phyloP scores from a whole-genome alignment of 92 coral and sea anemone species.

The Epizoanthus stellaris region DNA sequence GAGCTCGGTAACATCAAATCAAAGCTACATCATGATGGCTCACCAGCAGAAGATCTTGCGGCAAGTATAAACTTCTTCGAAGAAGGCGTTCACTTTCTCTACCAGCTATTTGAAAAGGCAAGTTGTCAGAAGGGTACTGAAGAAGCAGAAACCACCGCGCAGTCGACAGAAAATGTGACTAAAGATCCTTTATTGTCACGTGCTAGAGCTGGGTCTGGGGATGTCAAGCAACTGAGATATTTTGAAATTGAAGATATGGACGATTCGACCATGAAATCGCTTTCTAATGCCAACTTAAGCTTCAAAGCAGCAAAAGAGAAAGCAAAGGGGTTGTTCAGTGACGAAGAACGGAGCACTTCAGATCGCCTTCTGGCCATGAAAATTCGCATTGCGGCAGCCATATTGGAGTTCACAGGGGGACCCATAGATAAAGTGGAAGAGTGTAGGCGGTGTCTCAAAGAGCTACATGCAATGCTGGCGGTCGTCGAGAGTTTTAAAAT shows the following conservation, averaged over 20 bases:
- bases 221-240: neutral
- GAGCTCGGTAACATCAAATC: constrained; percentile 23
- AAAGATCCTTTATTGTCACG: neutral
- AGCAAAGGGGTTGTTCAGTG: constrained; percentile 14
- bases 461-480: constrained; percentile 15
- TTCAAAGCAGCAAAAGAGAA: constrained; percentile 23
- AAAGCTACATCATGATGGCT: neutral
- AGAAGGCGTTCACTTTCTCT: constrained; percentile 9
- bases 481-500: constrained; percentile 13
- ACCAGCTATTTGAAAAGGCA: constrained; percentile 17
- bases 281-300: constrained; percentile 21
- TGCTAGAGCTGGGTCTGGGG: neutral
- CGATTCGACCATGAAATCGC: constrained; percentile 23
- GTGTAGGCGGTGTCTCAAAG: constrained; percentile 13
- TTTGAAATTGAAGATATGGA: constrained; percentile 15
- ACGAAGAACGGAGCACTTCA: constrained; percentile 2
- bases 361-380: constrained; percentile 20
- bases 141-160: neutral
- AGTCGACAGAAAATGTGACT: neutral
- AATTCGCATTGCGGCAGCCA: constrained; percentile 17
- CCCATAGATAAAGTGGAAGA: constrained; percentile 23
- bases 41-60: neutral
- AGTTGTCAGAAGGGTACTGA: neutral
- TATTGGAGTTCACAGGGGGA: constrained; percentile 31
- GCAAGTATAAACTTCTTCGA: constrained; percentile 6